Evolutionary conservation across 2,113 vertebrate genomes (phyloP).

Genomic region (Salvelinus namaycush): DNA sequence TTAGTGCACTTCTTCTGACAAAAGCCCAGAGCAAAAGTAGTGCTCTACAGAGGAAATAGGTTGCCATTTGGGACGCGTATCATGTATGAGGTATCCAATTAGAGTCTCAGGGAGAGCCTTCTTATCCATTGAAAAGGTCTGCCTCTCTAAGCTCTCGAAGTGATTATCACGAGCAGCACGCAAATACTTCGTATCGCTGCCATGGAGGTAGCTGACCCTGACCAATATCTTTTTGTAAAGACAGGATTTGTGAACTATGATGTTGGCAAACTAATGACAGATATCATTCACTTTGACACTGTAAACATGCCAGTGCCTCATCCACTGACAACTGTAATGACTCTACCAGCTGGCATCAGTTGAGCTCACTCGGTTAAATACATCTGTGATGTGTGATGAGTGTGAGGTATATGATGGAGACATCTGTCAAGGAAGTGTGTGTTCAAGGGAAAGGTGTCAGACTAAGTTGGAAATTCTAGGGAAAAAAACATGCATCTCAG

Average conservation of each 20-base stretch:
- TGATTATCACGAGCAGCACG: neutral
- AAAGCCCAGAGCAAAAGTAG: too few species aligned
- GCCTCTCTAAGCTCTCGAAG: neutral
- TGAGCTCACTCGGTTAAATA: neutral
- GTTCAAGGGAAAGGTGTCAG: neutral
- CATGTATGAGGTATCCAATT: neutral
- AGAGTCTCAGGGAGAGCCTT: neutral
- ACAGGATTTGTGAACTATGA: neutral
- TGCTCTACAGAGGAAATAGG: too few species aligned
- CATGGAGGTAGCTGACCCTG: neutral
- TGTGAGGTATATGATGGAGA: neutral
- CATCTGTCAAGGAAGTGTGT: neutral
- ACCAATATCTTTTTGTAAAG: neutral
- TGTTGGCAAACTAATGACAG: too few species aligned
- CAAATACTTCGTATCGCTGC: too few species aligned
- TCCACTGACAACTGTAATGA: too few species aligned
- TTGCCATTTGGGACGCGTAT: too few species aligned
- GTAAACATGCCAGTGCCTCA: too few species aligned
- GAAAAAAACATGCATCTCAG: too few species aligned
- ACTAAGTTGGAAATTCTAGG: too few species aligned
- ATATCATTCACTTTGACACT: too few species aligned
- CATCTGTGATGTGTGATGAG: neutral
- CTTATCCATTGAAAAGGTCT: neutral
- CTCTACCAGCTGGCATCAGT: too few species aligned
- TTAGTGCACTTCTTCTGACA: too few species aligned